A percentile compares a stretch with the other conserved stretches of the same genome.
Evolutionary conservation across 2,888 invertebrate genomes (phyloP).

Genomic region (Eutolmus rufibarbis): DNA sequence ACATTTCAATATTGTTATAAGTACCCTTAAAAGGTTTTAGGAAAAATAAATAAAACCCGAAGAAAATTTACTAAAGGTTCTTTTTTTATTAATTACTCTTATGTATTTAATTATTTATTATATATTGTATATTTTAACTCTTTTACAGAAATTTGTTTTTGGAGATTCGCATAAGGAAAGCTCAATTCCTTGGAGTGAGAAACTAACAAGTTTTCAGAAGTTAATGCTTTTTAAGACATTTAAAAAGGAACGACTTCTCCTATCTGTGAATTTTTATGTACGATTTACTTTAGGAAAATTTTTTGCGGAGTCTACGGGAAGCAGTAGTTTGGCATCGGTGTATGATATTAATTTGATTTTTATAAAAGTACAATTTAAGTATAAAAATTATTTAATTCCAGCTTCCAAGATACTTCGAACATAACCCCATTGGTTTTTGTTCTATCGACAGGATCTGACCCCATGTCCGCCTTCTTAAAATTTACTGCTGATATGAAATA

Average conservation of each 20-base stretch:
- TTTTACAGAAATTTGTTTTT: constrained; percentile 68
- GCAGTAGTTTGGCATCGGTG: constrained; percentile 57
- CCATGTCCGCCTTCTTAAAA: constrained; percentile 81
- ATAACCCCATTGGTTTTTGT: constrained; percentile 85
- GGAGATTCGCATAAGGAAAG: constrained; percentile 57
- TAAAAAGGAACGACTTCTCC: constrained; percentile 81
- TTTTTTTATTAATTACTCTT: not conserved
- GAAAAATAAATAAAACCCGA: too few relatives aligned
- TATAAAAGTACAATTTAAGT: not conserved
- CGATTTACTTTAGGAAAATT: constrained; percentile 75
- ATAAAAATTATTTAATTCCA: constrained; percentile 58
- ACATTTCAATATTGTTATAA: too few relatives aligned
- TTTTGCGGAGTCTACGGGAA: constrained; percentile 84
- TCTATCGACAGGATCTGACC: constrained; percentile 88
- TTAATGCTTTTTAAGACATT: constrained; percentile 79
- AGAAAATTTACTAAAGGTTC: too few relatives aligned
- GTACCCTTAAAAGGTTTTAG: too few relatives aligned
- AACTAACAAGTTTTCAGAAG: constrained; percentile 77
- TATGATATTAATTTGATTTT: constrained; percentile 49
- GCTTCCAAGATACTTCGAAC: constrained; percentile 75
- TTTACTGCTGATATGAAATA: constrained; percentile 81
- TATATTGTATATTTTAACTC: not conserved
- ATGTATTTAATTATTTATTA: not conserved
- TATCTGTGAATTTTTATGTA: constrained; percentile 83
- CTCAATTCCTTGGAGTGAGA: constrained; percentile 70